Evolutionary conservation across 2,888 invertebrate genomes (phyloP).

Genomic region (Temnothorax rugatulus): DNA sequence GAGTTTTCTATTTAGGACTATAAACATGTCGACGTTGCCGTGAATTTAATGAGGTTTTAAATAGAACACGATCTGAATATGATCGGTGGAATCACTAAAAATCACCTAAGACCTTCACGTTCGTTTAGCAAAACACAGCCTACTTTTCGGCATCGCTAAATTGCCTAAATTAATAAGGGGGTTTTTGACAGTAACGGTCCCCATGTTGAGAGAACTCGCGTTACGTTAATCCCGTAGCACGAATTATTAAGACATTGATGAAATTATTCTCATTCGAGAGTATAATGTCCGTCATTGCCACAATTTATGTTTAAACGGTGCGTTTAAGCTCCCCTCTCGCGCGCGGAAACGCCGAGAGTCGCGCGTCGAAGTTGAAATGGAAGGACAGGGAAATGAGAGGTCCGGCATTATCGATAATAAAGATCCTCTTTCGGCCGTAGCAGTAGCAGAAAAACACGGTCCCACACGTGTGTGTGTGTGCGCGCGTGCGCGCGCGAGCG

Average conservation of each 20-base stretch:
- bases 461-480: slow-evolving; percentile 22
- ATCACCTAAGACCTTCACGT: not conserved
- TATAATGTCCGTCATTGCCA: not conserved
- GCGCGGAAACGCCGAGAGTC: not conserved
- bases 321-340: not conserved
- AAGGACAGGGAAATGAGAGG: not conserved
- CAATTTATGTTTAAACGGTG: not conserved
- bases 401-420: not conserved
- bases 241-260: not conserved
- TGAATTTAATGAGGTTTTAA: slow-evolving; percentile 39
- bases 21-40: slow-evolving; percentile 25
- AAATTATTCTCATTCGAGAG: slow-evolving; percentile 11
- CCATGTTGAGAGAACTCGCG: not conserved
- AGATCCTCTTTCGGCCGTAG: not conserved
- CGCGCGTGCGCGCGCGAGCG: slow-evolving; percentile 42
- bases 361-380: not conserved
- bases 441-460: not conserved
- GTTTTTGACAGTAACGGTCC: not conserved
- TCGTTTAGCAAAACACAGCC: not conserved
- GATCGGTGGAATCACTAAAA: not conserved
- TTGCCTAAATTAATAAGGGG: not conserved
- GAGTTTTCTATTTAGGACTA: slow-evolving; percentile 48
- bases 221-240: not conserved
- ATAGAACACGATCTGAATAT: slow-evolving; percentile 20
- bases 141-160: not conserved